Conservation (phyloP, 2,113 vertebrate species). For the Aldabrachelys gigantea region DNA sequence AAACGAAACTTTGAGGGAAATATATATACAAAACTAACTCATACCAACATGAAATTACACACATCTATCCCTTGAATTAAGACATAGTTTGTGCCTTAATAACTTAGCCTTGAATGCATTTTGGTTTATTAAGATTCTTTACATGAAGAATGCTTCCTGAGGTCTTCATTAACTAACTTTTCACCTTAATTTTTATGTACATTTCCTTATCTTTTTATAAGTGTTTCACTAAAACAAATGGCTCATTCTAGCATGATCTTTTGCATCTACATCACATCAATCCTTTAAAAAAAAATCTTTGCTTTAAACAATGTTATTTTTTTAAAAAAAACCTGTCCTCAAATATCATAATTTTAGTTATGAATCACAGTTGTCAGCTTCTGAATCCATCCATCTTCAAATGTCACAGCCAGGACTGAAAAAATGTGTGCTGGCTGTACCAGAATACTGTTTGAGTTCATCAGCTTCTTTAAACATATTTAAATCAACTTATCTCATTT, state of each 20-base stretch:
- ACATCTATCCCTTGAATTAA: constrained; percentile 23
- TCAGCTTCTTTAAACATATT: neutral
- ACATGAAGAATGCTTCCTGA: constrained; percentile 25
- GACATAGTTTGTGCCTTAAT: constrained; percentile 31
- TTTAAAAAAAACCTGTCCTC: neutral
- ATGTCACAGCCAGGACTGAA: neutral
- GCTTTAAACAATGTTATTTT: neutral
- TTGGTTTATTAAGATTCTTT: constrained; percentile 7
- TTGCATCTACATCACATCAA: neutral
- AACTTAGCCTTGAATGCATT: constrained; percentile 6
- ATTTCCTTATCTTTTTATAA: constrained; percentile 32
- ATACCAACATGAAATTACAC: constrained; percentile 27
- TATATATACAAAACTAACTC: neutral
- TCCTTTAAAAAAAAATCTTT: neutral
- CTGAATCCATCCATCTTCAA: neutral
- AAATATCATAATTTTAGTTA: constrained; percentile 5
- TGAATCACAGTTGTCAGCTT: neutral
- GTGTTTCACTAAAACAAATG: neutral
- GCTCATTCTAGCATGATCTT: neutral
- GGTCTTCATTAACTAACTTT: constrained; percentile 17
- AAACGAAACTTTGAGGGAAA: neutral
- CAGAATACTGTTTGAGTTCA: neutral
- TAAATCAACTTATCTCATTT: constrained; percentile 27
- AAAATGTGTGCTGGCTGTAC: neutral
- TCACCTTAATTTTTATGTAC: constrained; percentile 18